A percentile compares a stretch with the other conserved stretches of the same genome.
phyloP scores from a whole-genome alignment of 2,113 vertebrate genomes.

The Cardinalis cardinalis region DNA sequence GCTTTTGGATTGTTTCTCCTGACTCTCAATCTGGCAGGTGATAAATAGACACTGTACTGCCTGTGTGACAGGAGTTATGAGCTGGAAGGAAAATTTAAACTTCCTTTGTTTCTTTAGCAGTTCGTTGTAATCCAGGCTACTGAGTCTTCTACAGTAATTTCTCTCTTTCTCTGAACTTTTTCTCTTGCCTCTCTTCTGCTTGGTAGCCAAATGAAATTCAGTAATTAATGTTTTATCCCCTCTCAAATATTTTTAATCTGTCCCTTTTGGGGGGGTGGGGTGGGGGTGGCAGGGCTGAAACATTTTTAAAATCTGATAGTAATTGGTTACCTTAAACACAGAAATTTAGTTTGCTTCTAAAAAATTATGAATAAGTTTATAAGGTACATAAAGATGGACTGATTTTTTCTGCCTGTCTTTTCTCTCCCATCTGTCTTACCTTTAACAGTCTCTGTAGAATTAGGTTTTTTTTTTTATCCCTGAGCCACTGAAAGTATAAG shows the following conservation, averaged over 20 bases:
- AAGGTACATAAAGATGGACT: background rate
- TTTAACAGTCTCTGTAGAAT: background rate
- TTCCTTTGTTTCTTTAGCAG: background rate
- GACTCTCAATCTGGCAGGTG: background rate
- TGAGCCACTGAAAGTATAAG: background rate
- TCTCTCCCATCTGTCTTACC: background rate
- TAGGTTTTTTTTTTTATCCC: background rate
- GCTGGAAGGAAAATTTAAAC: background rate
- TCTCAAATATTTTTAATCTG: background rate
- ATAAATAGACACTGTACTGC: background rate
- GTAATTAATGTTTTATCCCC: background rate
- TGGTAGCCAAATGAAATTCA: background rate
- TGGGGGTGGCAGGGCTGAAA: rapidly evolving
- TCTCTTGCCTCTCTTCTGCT: background rate
- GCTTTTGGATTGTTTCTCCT: background rate
- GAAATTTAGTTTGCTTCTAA: background rate
- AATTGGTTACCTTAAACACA: background rate
- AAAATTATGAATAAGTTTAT: background rate
- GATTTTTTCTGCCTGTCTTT: background rate
- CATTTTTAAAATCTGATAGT: background rate
- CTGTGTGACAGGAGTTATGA: background rate
- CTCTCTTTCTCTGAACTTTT: background rate
- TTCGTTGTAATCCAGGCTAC: background rate
- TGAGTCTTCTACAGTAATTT: background rate
- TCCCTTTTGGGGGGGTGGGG: background rate